A percentile compares a stretch with the other conserved stretches of the same genome.
phyloP scores from a whole-genome alignment of 2,888 invertebrate species.

The Drosophila neonasuta region DNA sequence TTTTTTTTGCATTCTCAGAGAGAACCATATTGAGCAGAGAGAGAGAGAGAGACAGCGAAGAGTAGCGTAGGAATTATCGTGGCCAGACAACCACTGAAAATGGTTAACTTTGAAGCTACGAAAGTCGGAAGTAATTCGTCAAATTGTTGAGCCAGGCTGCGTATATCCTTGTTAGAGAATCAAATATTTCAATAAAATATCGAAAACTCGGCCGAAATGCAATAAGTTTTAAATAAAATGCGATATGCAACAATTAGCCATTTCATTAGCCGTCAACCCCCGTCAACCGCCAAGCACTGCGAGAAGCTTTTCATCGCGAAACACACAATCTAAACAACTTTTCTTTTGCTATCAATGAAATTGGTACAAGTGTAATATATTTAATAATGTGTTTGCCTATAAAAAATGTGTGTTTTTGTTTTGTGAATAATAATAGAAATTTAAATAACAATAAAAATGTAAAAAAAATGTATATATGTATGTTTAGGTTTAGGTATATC shows the following conservation, averaged over 20 bases:
- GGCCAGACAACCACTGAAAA: conserved; percentile 46
- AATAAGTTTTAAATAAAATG: conserved; percentile 3
- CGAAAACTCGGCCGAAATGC: background rate
- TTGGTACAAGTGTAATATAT: background rate
- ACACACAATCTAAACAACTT: background rate
- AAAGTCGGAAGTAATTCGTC: conserved; percentile 69
- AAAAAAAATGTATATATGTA: background rate
- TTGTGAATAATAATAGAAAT: conserved; percentile 2
- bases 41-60: conserved; percentile 8
- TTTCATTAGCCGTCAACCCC: background rate
- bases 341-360: background rate
- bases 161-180: conserved; percentile 48
- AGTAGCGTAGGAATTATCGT: conserved; percentile 18
- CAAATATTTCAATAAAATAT: conserved; percentile 14
- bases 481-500: background rate
- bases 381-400: background rate
- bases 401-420: background rate
- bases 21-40: background rate
- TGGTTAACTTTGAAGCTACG: conserved; percentile 54
- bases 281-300: no score
- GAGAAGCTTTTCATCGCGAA: background rate
- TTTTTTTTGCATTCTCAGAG: conserved; percentile 27
- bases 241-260: background rate
- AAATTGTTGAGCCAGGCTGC: conserved; percentile 60
- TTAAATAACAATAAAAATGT: background rate